Evolutionary conservation across 2,797 vertebrate species (phyloP).

Genomic region (Alcedo quadribrachys): DNA sequence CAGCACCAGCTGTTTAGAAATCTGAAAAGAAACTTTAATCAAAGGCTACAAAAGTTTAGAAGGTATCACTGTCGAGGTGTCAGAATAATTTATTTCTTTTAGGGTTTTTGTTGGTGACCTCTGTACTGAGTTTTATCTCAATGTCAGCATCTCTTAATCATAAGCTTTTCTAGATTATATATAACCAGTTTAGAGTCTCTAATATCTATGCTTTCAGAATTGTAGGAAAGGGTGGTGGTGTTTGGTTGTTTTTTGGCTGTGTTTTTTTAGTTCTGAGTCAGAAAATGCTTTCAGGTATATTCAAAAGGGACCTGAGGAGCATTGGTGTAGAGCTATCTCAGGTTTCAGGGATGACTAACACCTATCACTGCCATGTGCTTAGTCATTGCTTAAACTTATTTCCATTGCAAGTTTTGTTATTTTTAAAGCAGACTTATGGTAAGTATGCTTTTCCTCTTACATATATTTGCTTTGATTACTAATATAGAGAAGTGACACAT

Average conservation of each 20-base stretch:
- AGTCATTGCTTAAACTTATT: neutral
- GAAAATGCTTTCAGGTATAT: neutral
- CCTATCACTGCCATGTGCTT: neutral
- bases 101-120: neutral
- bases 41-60: conserved; percentile 1
- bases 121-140: neutral
- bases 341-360: neutral
- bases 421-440: neutral
- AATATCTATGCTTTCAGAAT: neutral
- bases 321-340: neutral
- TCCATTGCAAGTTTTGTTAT: neutral
- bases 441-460: neutral
- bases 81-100: neutral
- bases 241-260: neutral
- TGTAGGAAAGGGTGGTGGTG: too few relatives aligned
- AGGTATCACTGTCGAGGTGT: neutral
- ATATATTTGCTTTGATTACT: neutral
- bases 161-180: neutral
- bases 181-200: neutral
- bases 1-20: neutral
- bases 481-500: fast-evolving
- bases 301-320: neutral
- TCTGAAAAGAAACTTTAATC: conserved; percentile 2
- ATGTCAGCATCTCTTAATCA: neutral
- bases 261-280: neutral